Percentiles rank a stretch among this genome's conserved stretches.
These are phyloP conservation scores for Hypothenemus hampei DNA, from an alignment of 1,140 invertebrate genomes.

Conservation along the genomic window DNA sequence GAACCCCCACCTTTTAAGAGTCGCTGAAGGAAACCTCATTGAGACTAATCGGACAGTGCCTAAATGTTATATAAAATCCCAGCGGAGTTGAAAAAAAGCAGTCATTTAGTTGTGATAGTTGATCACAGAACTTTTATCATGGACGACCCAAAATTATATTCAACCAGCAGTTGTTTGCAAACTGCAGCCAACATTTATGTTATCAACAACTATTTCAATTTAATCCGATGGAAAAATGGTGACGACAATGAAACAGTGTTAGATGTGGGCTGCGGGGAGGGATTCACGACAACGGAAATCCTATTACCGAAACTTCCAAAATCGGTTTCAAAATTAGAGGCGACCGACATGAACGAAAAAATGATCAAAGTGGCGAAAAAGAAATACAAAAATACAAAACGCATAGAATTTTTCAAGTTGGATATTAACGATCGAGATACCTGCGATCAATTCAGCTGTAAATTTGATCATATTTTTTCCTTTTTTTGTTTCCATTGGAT, in stretches of 20 bases:
- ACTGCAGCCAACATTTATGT: conserved; percentile 60
- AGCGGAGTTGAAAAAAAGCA: conserved; percentile 2
- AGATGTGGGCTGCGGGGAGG: conserved; percentile 77
- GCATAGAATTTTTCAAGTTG: conserved; percentile 57
- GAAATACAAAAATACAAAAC: conserved; percentile 43
- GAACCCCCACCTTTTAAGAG: conserved; percentile 7
- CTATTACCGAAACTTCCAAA: conserved; percentile 59
- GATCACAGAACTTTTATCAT: conserved; percentile 49
- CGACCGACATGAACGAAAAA: conserved; percentile 63
- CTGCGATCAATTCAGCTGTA: conserved; percentile 47
- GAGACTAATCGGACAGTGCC: too few species aligned
- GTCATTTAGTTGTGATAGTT: too few species aligned
- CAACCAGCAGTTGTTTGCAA: conserved; percentile 60
- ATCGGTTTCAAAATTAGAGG: conserved; percentile 49
- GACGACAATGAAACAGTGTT: conserved; percentile 55
- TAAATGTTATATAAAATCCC: conserved; percentile 10
- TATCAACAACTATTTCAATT: conserved; percentile 58
- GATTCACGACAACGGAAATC: conserved; percentile 64
- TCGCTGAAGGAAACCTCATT: conserved; percentile 4
- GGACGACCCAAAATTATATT: conserved; percentile 60
- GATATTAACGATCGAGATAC: conserved; percentile 57
- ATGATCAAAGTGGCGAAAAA: conserved; percentile 64
- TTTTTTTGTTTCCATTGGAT: conserved; percentile 84
- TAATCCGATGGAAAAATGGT: conserved; percentile 54
- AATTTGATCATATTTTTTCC: conserved; percentile 69